Base-by-base conservation (phyloP, 2,888 invertebrate genomes). In the Mythimna albipuncta region DNA sequence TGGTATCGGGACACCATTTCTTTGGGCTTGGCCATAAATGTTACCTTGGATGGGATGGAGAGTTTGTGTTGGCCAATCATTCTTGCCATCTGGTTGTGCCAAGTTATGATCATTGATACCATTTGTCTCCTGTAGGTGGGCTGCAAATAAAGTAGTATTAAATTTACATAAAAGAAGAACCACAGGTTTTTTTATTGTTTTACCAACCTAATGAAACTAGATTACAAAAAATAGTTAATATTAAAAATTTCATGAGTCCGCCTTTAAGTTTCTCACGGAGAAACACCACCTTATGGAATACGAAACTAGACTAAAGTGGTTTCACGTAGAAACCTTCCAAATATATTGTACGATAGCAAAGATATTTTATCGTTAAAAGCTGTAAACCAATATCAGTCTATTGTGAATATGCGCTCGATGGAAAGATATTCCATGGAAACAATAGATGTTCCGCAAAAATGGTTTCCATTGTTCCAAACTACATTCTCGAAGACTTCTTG, bases 341-440 rank as follows among this genome's bases (percentile, higher is more conserved):
- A 86, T 83, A 83, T 78, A 80, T 80, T 72, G 57, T 78, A 68
- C 63, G 75, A 77, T 71, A 73, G 72, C 80, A 82, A 83, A 79
- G 86, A 86, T 86, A 89, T 90, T 91, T 92, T 91, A 93, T 94
- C 91, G 86, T 77, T 83, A 85, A 86, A 88, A 90, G 87, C 86
- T 89, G 89, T 92, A 92, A 93, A 92, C 84, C 89, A 91, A 91
- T 94, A 93, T 92, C 90, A 88, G 77, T 78, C 91, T 87, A 94
- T 94, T 95, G 93, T 92, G 82, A 88, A 91, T 88, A 88, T 90
- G 90, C 91, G 88, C 80, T 91, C 88, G 85, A 88, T 88, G 92
- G 93, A 94, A 93, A 92, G 91, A 91, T 91, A 93, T 93, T 91
- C 85, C 78, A 82, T 87, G 86, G 85, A 92, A 94, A 94, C 94